Conservation (phyloP, 1,140 invertebrate genomes). For the Reticulitermes speratus region DNA sequence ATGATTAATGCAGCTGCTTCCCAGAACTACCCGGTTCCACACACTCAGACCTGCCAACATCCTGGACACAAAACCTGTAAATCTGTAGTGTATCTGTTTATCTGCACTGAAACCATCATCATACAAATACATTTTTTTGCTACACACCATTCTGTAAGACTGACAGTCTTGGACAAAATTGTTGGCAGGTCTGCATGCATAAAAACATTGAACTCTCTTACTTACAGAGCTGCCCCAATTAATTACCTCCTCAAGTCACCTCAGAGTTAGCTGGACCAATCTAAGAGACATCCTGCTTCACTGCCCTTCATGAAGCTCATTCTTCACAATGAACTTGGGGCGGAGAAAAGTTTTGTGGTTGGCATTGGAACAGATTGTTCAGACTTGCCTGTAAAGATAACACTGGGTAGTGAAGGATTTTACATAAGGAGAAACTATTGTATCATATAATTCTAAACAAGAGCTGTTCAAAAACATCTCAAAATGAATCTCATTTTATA, state of each 20-base stretch:
- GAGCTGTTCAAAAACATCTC: too few relatives aligned
- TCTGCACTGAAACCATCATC: too few relatives aligned
- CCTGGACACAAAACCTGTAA: neutral
- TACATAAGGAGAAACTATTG: too few relatives aligned
- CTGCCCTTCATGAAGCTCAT: neutral
- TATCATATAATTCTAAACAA: too few relatives aligned
- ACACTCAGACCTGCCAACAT: neutral
- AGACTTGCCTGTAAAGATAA: neutral
- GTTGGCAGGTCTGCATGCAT: neutral
- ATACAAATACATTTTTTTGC: too few relatives aligned
- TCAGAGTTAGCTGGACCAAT: neutral
- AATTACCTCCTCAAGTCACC: neutral
- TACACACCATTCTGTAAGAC: neutral
- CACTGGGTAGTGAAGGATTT: too few relatives aligned
- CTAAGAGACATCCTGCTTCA: neutral
- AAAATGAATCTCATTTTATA: too few relatives aligned
- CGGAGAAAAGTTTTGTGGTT: neutral
- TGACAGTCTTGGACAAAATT: neutral
- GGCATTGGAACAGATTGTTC: neutral
- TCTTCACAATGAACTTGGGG: slow-evolving; percentile 5
- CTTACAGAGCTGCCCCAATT: neutral
- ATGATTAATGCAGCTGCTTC: neutral
- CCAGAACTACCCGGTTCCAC: neutral
- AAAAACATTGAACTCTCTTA: neutral
- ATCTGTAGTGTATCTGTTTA: too few relatives aligned